Percentiles rank a stretch among this genome's conserved stretches.
phyloP scores from a whole-genome alignment of 1,140 invertebrate species.

The Trichoplusia ni region DNA sequence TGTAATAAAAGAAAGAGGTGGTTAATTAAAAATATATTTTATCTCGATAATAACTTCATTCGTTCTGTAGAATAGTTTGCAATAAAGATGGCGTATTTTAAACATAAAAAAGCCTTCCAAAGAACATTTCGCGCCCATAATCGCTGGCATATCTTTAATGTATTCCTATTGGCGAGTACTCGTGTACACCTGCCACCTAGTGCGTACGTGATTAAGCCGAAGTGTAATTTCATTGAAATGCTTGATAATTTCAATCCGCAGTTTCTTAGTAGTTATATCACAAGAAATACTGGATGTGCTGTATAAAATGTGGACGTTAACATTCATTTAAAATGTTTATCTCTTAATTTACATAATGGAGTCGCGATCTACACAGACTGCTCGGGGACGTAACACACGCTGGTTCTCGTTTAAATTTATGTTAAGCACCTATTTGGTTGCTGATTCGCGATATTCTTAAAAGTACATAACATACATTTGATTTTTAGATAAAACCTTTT shows the following conservation, averaged over 20 bases:
- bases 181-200: conserved; percentile 6
- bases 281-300: conserved; percentile 29
- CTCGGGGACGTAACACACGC: conserved; percentile 38
- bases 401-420: conserved; percentile 35
- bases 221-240: conserved; percentile 18
- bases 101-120: too few species aligned
- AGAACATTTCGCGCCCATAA: too few species aligned
- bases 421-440: conserved; percentile 29
- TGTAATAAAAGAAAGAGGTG: too few species aligned
- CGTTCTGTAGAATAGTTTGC: too few species aligned
- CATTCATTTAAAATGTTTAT: conserved; percentile 53
- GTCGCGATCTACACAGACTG: conserved; percentile 43
- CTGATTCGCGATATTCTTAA: conserved; percentile 20
- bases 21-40: too few species aligned
- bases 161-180: too few species aligned
- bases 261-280: conserved; percentile 26
- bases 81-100: too few species aligned
- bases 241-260: conserved; percentile 34
- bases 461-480: conserved; percentile 9
- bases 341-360: conserved; percentile 50
- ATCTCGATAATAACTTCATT: too few species aligned
- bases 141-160: too few species aligned
- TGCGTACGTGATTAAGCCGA: conserved; percentile 16
- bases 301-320: conserved; percentile 35
- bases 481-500: neutral